These are phyloP conservation scores for Dromaius novaehollandiae DNA, from an alignment of 2,113 vertebrate species.

Conservation along the genomic window DNA sequence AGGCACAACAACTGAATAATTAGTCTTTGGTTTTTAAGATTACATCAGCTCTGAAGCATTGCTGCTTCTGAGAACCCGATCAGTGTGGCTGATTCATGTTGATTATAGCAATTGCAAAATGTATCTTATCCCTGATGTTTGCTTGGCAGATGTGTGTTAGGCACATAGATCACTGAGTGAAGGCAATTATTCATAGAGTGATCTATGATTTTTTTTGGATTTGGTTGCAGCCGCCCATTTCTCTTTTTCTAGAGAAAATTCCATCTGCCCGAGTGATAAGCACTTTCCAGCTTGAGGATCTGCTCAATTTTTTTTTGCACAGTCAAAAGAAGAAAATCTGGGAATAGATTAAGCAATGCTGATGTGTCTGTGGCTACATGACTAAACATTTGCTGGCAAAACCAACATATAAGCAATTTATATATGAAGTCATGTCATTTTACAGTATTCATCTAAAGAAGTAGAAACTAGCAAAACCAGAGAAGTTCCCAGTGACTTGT, in stretches of 20 bases:
- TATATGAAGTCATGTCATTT: not conserved
- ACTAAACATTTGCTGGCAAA: not conserved
- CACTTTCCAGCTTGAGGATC: not conserved
- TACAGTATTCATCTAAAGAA: not conserved
- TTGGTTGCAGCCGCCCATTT: not conserved
- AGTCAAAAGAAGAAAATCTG: not conserved
- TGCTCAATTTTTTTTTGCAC: not conserved
- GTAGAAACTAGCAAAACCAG: not conserved
- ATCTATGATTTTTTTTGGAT: not conserved
- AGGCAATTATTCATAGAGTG: not conserved
- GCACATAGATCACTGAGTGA: not conserved
- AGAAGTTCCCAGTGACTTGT: not conserved
- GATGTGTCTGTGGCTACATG: not conserved
- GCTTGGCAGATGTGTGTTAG: not conserved
- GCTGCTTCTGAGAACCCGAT: not conserved
- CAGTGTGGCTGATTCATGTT: not conserved
- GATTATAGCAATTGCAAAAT: not conserved
- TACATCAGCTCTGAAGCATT: slow-evolving; percentile 1
- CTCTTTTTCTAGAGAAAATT: not conserved
- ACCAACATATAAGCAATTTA: not conserved
- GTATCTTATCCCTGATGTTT: not conserved
- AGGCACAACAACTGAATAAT: slow-evolving; percentile 21
- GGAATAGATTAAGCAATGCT: not conserved
- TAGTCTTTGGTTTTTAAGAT: not conserved
- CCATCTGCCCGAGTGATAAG: not conserved